A percentile compares a stretch with the other conserved stretches of the same genome.
These are phyloP conservation scores for Laupala kohalensis DNA, from an alignment of 1,140 invertebrate genomes.

Conservation along the genomic window DNA sequence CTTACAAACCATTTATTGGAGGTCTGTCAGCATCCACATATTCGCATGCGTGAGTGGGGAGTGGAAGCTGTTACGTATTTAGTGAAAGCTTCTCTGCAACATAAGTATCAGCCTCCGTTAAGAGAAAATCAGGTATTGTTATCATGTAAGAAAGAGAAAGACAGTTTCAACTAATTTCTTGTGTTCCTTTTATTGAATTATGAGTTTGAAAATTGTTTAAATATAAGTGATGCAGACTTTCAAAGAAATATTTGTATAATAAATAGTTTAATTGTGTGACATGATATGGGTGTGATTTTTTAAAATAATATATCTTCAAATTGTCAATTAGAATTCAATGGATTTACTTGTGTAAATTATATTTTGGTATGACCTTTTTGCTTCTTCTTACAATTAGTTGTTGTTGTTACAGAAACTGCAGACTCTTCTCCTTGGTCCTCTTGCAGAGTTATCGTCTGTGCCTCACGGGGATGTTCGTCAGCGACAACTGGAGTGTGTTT, in stretches of 20 bases:
- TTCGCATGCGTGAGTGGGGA: constrained; percentile 92
- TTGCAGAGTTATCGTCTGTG: constrained; percentile 79
- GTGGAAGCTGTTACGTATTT: constrained; percentile 92
- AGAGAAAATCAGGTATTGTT: constrained; percentile 63
- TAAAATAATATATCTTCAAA: too few relatives aligned
- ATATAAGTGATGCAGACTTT: too few relatives aligned
- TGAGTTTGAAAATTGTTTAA: too few relatives aligned
- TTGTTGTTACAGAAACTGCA: constrained; percentile 53
- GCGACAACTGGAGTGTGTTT: constrained; percentile 86
- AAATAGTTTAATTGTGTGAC: too few relatives aligned
- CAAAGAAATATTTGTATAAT: too few relatives aligned
- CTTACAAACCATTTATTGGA: constrained; percentile 93
- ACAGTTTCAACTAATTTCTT: too few relatives aligned
- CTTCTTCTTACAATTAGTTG: neutral
- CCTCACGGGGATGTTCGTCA: constrained; percentile 86
- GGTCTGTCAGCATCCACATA: constrained; percentile 91
- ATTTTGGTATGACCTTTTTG: neutral
- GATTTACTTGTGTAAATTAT: too few relatives aligned
- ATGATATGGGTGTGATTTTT: too few relatives aligned
- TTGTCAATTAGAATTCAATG: too few relatives aligned
- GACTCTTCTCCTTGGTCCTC: constrained; percentile 70
- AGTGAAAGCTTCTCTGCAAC: constrained; percentile 81
- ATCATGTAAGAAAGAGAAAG: too few relatives aligned
- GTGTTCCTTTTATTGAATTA: too few relatives aligned
- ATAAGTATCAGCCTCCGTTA: constrained; percentile 70